These are phyloP conservation scores for Alfaro cultratus DNA, from an alignment of 2,797 vertebrate genomes.

Conservation along the genomic window DNA sequence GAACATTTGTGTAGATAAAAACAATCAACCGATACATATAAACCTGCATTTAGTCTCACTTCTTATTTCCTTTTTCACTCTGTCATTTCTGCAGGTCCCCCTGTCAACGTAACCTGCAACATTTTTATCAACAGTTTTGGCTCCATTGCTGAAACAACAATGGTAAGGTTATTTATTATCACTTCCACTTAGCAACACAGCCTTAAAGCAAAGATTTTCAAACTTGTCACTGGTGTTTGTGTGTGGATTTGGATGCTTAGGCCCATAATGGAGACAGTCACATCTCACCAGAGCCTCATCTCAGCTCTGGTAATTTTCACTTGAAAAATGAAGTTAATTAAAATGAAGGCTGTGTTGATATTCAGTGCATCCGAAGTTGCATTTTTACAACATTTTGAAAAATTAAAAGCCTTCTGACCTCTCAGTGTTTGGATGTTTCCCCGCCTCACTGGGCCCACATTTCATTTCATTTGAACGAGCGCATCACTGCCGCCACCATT, in stretches of 20 bases:
- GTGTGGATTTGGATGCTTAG: conserved; percentile 19
- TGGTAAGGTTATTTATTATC: conserved; percentile 86
- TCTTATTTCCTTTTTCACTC: conserved; percentile 9
- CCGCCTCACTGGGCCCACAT: conserved; percentile 53
- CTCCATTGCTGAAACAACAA: conserved; percentile 98
- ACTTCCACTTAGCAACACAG: not conserved
- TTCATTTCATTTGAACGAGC: conserved; percentile 46
- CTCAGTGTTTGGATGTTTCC: conserved; percentile 36
- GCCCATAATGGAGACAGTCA: conserved; percentile 44
- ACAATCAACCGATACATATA: not conserved
- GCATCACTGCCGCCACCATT: conserved; percentile 38
- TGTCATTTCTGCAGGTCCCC: conserved; percentile 85
- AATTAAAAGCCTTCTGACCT: conserved; percentile 32
- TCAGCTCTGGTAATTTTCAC: conserved; percentile 22
- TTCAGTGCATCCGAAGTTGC: conserved; percentile 25
- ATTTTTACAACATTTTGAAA: conserved; percentile 31
- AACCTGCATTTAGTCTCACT: conserved; percentile 9
- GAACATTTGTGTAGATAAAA: not conserved
- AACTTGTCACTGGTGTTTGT: conserved; percentile 9
- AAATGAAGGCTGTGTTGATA: conserved; percentile 18
- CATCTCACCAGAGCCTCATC: conserved; percentile 18
- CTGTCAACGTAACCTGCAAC: conserved; percentile 99
- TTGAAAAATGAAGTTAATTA: conserved; percentile 45
- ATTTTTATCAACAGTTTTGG: conserved; percentile 99
- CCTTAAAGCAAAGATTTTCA: not conserved